Evolutionary conservation across 2,113 vertebrate species (phyloP).

Genomic region (Cochlearius cochlearius): DNA sequence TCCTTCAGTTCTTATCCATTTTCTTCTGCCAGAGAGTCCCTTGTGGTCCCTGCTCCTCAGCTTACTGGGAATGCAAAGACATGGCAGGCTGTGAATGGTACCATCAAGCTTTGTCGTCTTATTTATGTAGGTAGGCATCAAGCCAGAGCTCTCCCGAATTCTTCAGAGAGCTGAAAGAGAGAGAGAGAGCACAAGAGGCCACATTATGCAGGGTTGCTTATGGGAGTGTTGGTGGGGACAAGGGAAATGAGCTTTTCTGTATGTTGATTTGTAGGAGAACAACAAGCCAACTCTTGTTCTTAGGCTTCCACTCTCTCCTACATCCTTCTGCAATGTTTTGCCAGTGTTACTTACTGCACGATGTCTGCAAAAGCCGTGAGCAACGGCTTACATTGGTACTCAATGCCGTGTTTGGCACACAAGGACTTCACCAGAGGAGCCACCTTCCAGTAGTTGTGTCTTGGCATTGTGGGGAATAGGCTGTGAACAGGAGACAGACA

Average conservation of each 20-base stretch:
- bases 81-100: not conserved
- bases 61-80: not conserved
- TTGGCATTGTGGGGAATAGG: slow-evolving; percentile 75
- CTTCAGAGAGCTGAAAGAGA: slow-evolving; percentile 73
- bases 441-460: slow-evolving; percentile 79
- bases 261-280: not conserved
- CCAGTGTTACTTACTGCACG: slow-evolving; percentile 65
- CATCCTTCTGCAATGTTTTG: not conserved
- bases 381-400: slow-evolving; percentile 76
- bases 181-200: not conserved
- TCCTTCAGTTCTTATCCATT: not conserved
- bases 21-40: not conserved
- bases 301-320: not conserved
- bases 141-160: slow-evolving; percentile 79
- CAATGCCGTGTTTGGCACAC: slow-evolving; percentile 71
- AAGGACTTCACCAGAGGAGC: slow-evolving; percentile 80
- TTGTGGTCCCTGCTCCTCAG: not conserved
- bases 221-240: not conserved
- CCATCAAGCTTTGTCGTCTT: not conserved
- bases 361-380: slow-evolving; percentile 75
- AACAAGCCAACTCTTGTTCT: not conserved
- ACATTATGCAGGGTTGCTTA: not conserved
- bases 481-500: slow-evolving; percentile 39
- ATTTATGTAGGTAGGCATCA: slow-evolving; percentile 80
- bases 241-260: not conserved